Base-by-base conservation (phyloP, 30 jellyfish, hydroid and myxozoan genomes). In the Hydractinia symbiolongicarpus region DNA sequence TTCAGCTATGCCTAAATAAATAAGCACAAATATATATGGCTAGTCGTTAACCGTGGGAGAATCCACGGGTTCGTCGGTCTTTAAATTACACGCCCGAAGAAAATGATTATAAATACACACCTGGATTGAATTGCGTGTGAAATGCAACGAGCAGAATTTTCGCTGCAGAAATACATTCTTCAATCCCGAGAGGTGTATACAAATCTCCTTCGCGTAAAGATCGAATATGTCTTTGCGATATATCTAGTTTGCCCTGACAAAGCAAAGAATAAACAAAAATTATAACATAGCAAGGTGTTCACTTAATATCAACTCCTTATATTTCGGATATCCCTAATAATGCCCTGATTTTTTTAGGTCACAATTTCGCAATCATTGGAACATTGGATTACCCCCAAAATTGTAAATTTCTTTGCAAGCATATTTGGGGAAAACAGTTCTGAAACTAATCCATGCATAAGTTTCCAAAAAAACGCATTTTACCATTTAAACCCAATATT, bases 81-180 rank as follows among this genome's bases (percentile, higher is more conserved):
- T 30, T 30, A 30, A 30, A 30, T 30, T 30, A 0, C 16, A 1
- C 2, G n/a, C n/a, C 78, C 78, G 14, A 44, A 58, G 69, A 0
- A 58, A 11, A 16, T 58, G 17, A 16, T 58, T 14, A 50, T 54
- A 61, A 70, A 19, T 11, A 57, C 76, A 17, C 55, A 91, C 98
- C 98, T 54, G 98, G 96, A 58, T 79, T 86, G 81, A 91, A 86
- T 11, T 68, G 88, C 7, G 98, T 91, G 52, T 91, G 95, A 55
- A 88, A 86, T 7, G 98, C 98, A 50, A 86, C 98, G 4, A 91
- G 89, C 40, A 91, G 86, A 4, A 91, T 79, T 57, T 91, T 91
- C 4, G 98, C 98, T 49, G 98, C 98, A 8, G 92, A 81, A 4
- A 91, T 94, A 40, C 95, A 61, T 52, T 91, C 98, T 61, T 95